Evolutionary conservation across 2,113 vertebrate species (phyloP), one percentile per base, ranked within the genome.

Genomic region (Galemys pyrenaicus): DNA sequence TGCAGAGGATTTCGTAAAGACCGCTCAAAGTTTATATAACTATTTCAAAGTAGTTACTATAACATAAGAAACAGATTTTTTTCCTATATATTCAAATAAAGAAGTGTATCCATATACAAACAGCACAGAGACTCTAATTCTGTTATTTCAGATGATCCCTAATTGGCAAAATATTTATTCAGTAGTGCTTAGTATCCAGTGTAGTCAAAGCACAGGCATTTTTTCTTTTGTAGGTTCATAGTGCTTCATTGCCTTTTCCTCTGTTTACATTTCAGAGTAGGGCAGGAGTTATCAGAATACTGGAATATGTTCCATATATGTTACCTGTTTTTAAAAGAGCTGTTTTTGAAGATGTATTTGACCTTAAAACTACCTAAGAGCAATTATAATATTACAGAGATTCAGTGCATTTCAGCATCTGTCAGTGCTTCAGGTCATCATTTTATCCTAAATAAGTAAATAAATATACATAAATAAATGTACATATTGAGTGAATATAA

Each of bases 331-430:
- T 74, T 35, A 81, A 64, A 56, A 56, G 13, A 2, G 82, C 26
- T 89, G 26, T 62, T 41, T 44, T 17, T 75, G 62, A 86, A 82
- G 87, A 74, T 93, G 56, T 30, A n/a, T 24, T n/a, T 91, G n/a
- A 79, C 41, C 15, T 82, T 75, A 17, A 81, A 92, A 93, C 17
- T 32, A 86, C 8, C 26, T n/a, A 60, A 16, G 15, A 78, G 26
- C 10, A 86, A 67, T 46, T 64, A 44, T 67, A 54, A 35, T 3
- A 49, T 41, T 82, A 51, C 30, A 6, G 93, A 92, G 51, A n/a
- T 51, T 84, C 68, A 37, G 9, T 8, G 4, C 46, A 20, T 60
- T 87, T 90, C 24, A 81, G 9, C 35, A 85, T 81, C 60, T 49
- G 12, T 85, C 16, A 80, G 17, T 60, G 5, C 15, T 46, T 54